Base-by-base conservation (phyloP, 2,113 vertebrate genomes). In the Copsychus sechellarum region DNA sequence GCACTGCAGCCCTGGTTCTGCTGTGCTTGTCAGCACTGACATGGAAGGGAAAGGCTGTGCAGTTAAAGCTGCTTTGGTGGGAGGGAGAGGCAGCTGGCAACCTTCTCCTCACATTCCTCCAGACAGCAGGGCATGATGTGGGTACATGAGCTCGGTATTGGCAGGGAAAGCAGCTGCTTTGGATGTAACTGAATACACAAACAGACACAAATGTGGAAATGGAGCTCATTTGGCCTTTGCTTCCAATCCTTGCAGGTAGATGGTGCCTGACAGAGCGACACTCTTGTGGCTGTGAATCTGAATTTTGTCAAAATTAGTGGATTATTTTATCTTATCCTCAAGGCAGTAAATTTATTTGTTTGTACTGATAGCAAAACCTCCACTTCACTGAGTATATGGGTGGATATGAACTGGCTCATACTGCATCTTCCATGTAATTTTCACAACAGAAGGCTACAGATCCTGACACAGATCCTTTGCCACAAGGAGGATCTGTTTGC, bases 391-490 rank as follows among this genome's bases (percentile, higher is more conserved):
- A 43, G 1, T 89, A 47, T 4, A 24, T 51, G 40, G n/a, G 48
- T 47, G 40, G 69, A 56, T 74, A 28, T 31, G 12, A 74, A 87
- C 34, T 33, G 56, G 61, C 51, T 91, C 73, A n/a, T 36, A 61
- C 53, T 78, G 33, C 29, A 51, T 74, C 34, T 87, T 66, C 56
- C 14, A 2, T 42, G 43, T 73, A 51, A 51, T 81, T 91, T 67
- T 89, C 56, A 79, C 42, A 73, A 50, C 64, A 62, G 72, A 95
- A 86, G 50, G 67, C 42, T 91, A 29, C 54, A 81, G 56, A 73
- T 84, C 69, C 42, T 89, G 73, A 92, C 65, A 84, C 43, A 56
- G 47, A 26, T 47, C 61, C 53, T 81, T 91, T 86, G 76, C 73
- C 61, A 79, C 48, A 43, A 71, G 69, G 78, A 81, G 73, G 81